Percentiles rank a stretch among this genome's conserved stretches.
phyloP scores from a whole-genome alignment of 1,140 invertebrate species.

The Aphaenogaster rudis region DNA sequence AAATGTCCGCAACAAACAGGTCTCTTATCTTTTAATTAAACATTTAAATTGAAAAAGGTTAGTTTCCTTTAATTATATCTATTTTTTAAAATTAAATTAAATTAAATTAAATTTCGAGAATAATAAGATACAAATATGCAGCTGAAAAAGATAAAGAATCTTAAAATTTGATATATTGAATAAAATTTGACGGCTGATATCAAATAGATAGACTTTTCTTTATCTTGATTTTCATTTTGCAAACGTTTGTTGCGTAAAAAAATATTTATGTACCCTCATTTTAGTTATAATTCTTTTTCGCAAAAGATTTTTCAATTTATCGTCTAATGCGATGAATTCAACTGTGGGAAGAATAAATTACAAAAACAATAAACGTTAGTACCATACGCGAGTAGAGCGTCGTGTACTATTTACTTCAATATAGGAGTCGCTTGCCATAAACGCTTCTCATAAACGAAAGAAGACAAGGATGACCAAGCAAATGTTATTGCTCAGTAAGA shows the following conservation, averaged over 20 bases:
- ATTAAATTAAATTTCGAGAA: not conserved
- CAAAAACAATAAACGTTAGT: constrained; percentile 1
- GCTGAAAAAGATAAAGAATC: not conserved
- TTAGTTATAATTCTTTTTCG: not conserved
- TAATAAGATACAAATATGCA: not conserved
- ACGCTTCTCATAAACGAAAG: not conserved
- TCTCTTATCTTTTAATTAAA: constrained; percentile 29
- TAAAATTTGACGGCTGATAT: not conserved
- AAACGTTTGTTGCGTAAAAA: not conserved
- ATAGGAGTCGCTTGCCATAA: not conserved
- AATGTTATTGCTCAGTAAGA: not conserved
- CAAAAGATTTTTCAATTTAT: not conserved
- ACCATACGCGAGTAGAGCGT: not conserved
- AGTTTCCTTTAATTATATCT: not conserved
- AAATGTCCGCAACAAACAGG: not conserved
- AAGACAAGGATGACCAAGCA: not conserved
- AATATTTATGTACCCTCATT: not conserved
- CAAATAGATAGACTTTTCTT: not conserved
- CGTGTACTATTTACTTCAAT: not conserved
- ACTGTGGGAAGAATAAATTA: not conserved
- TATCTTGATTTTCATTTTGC: not conserved
- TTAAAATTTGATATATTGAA: not conserved
- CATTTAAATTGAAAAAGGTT: not conserved
- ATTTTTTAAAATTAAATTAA: constrained; percentile 1
- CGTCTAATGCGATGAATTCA: not conserved